Evolutionary conservation across 37 sponge, comb jelly and placozoan genomes (phyloP), one percentile per base, ranked within the genome.

Genomic region (Cliona cf. orientalis): DNA sequence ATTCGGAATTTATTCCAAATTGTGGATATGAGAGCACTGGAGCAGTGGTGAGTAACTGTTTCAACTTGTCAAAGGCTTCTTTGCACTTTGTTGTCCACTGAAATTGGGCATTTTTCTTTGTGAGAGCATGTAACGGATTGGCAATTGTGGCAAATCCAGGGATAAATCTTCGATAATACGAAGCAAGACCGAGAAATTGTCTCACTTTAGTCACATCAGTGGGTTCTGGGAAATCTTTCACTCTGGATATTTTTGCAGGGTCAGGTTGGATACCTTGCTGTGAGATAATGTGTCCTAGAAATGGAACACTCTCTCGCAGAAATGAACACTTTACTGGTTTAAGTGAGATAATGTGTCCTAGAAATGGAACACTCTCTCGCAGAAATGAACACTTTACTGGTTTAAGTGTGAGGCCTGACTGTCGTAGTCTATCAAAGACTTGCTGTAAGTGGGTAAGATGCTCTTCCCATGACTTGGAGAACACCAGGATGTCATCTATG

Each of bases 401-500:
- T 59, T 83, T 88, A 21, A 88, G 75, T 5, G 46, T 22, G 5
- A 88, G 46, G 36, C 56, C 46, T 2, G 89, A 73, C 6, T 29
- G 26, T 3, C 80, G 43, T 1, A 86, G 64, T 12, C 80, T 31
- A 29, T 5, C 12, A 41, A 88, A 88, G 2, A 88, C 89, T 46
- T 62, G 65, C 23, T 25, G 59, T 19, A 88, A 35, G 36, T 82
- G 82, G 21, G 12, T 9, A 12, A 87, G 63, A 70, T 87, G 89
- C 32, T 75, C 78, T 31, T 38, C 42, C 25, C 70, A 78, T 2
- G 69, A 75, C 42, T 55, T 26, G 3, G 76, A 74, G 44, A 33
- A 26, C 9, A 87, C 89, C 14, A 87, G 41, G 12, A 87, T 38
- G 46, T 87, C 89, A 58, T 72, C 74, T 9, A 86, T 29, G 74